Percentiles rank a stretch among this genome's conserved stretches.
Conservation (phyloP, 2,797 vertebrate genomes). For the Enteromius radiatus region DNA sequence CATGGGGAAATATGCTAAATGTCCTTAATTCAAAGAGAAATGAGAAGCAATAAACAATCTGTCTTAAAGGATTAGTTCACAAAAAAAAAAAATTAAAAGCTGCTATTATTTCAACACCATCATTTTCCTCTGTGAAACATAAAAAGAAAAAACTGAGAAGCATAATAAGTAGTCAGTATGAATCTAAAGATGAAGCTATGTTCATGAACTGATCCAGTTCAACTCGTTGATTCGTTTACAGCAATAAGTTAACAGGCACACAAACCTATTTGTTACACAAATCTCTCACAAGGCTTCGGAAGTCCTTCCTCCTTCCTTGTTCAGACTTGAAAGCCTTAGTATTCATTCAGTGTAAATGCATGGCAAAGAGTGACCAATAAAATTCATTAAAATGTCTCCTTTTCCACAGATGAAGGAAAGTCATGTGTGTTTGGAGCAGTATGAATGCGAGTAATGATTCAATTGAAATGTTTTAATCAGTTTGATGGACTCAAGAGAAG, state of each 20-base stretch:
- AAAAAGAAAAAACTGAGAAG: not conserved
- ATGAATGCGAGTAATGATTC: not conserved
- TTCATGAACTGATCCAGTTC: not conserved
- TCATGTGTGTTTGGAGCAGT: not conserved
- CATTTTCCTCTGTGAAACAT: not conserved
- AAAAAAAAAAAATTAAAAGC: conserved; percentile 45
- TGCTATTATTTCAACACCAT: not conserved
- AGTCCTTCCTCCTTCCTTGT: not conserved
- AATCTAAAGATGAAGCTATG: not conserved
- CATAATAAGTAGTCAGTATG: not conserved
- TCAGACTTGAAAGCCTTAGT: not conserved
- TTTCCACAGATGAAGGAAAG: not conserved
- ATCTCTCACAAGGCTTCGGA: not conserved
- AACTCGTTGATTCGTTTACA: not conserved
- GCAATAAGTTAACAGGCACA: not conserved
- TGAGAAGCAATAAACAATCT: not conserved
- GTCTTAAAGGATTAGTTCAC: conserved; percentile 4
- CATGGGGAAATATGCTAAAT: conserved; percentile 21
- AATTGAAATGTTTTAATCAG: not conserved
- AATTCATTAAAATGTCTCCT: not conserved
- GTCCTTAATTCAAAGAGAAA: conserved; percentile 30
- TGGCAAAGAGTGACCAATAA: not conserved
- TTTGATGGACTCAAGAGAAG: not conserved
- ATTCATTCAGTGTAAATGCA: not conserved
- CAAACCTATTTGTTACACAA: not conserved